Base-by-base conservation (phyloP, 2,797 vertebrate genomes). In the Forpus xanthops region DNA sequence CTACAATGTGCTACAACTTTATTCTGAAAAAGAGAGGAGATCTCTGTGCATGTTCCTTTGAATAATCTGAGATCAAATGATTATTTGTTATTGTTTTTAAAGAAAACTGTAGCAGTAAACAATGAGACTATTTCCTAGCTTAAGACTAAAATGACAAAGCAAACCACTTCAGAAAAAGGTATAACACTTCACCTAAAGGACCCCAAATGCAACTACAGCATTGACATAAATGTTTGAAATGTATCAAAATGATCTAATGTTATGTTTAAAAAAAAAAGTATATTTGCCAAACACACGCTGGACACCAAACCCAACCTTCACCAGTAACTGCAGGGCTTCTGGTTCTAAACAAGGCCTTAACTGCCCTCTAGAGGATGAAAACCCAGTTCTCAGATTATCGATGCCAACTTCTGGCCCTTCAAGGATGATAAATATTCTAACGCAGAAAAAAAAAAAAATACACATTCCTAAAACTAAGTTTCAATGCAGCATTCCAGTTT, bases 401-500 rank as follows among this genome's bases (percentile, higher is more conserved):
- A 1, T 1, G 11, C 44, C 55, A 2, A 6, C 25, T 4, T 11
- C 27, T 8, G 61, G 66, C 45, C 24, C 30, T 5, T n/a, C 0
- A 5, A 19, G 31, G 49, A 30, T 0, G 8, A 25, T 1, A 8
- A 50, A 3, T 3, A 9, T 0, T 3, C 31, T 11, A 31, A 4
- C 16, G 12, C 23, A n/a, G 67, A 49, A 47, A 12, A 58, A 25
- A 12, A 12, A 52, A 45, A 3, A 28, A 24, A 6, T 0, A 8
- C 9, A 50, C 12, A 3, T 5, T 33, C 27, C 47, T 56, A 27
- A 45, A 64, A 9, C n/a, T n/a, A 2, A 15, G 30, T 4, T 17
- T 5, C 60, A 81, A 58, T 2, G 8, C 25, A 9, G 4, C 2
- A 58, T 7, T 21, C 75, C 5, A 28, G 4, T 13, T 15, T 8